These are phyloP conservation scores for Acleris sparsana DNA, from an alignment of 2,888 invertebrate genomes.

Conservation along the genomic window DNA sequence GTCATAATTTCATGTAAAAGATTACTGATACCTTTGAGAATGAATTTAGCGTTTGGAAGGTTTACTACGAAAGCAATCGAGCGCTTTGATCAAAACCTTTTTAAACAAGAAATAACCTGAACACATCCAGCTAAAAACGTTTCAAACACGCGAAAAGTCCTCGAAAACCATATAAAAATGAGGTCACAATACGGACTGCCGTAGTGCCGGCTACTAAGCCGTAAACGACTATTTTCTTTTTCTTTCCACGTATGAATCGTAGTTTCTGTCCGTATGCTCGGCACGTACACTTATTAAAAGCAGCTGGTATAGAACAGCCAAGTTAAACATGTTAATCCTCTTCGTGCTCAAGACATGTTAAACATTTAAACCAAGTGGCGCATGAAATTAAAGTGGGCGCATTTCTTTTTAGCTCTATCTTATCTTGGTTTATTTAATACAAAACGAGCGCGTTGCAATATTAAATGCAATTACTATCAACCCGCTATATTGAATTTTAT, in stretches of 20 bases:
- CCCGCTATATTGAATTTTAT: too few relatives aligned
- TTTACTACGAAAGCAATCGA: too few relatives aligned
- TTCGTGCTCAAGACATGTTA: constrained; percentile 7
- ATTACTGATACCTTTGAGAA: too few relatives aligned
- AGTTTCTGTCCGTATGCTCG: constrained; percentile 6
- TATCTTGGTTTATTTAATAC: neutral
- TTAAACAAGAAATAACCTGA: neutral
- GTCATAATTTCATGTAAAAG: too few relatives aligned
- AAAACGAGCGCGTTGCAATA: too few relatives aligned
- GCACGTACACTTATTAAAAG: constrained; percentile 24
- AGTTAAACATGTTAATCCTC: constrained; percentile 15
- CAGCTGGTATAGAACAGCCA: constrained; percentile 4
- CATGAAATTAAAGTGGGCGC: constrained; percentile 1
- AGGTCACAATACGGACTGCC: neutral
- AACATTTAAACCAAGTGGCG: constrained; percentile 4
- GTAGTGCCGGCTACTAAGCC: too few relatives aligned
- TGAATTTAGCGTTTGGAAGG: too few relatives aligned
- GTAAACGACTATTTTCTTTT: constrained; percentile 5
- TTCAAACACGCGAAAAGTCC: neutral
- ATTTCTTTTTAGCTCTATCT: neutral
- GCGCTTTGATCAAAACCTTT: neutral
- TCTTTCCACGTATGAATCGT: constrained; percentile 6
- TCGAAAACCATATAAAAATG: constrained; percentile 1
- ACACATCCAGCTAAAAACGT: neutral
- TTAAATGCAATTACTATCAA: too few relatives aligned